A percentile compares a stretch with the other conserved stretches of the same genome.
Evolutionary conservation across 2,888 invertebrate genomes (phyloP).

Genomic region (Matsumyia berberina): DNA sequence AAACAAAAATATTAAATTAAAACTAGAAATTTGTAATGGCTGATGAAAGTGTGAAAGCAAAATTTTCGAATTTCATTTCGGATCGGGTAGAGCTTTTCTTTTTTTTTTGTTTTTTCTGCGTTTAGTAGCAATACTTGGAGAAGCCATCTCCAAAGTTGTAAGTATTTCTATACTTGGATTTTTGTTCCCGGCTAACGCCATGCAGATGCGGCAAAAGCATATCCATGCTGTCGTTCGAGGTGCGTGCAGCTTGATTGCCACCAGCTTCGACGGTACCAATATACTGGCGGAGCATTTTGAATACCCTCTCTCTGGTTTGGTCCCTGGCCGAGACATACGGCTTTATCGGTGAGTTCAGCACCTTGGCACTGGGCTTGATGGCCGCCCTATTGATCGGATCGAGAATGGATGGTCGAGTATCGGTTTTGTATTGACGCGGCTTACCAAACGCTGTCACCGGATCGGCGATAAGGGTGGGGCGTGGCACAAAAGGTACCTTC

Average conservation of each 20-base stretch:
- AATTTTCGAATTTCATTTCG: slow-evolving; percentile 40
- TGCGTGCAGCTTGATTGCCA: slow-evolving; percentile 86
- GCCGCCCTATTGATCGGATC: slow-evolving; percentile 86
- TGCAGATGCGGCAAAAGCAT: slow-evolving; percentile 87
- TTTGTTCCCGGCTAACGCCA: slow-evolving; percentile 78
- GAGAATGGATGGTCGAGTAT: slow-evolving; percentile 82
- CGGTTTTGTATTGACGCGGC: slow-evolving; percentile 84
- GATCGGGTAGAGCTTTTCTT: neutral
- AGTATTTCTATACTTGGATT: slow-evolving; percentile 60
- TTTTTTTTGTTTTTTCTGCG: slow-evolving; percentile 9
- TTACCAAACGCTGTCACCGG: slow-evolving; percentile 94
- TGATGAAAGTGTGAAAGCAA: slow-evolving; percentile 30
- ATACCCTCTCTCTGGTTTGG: slow-evolving; percentile 87
- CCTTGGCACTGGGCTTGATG: slow-evolving; percentile 87
- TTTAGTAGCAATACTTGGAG: slow-evolving; percentile 68
- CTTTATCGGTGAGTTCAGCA: slow-evolving; percentile 87
- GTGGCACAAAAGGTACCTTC: slow-evolving; percentile 93
- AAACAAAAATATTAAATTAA: slow-evolving; percentile 1
- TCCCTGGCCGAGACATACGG: slow-evolving; percentile 89
- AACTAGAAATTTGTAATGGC: slow-evolving; percentile 6
- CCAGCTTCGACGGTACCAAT: slow-evolving; percentile 86
- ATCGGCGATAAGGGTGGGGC: slow-evolving; percentile 93
- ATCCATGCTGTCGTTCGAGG: slow-evolving; percentile 88
- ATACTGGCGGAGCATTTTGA: slow-evolving; percentile 86
- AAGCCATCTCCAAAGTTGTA: slow-evolving; percentile 69